Percentiles rank a stretch among this genome's conserved stretches.
phyloP scores from a whole-genome alignment of 2,888 invertebrate species.

The Dichetophora obliterata region DNA sequence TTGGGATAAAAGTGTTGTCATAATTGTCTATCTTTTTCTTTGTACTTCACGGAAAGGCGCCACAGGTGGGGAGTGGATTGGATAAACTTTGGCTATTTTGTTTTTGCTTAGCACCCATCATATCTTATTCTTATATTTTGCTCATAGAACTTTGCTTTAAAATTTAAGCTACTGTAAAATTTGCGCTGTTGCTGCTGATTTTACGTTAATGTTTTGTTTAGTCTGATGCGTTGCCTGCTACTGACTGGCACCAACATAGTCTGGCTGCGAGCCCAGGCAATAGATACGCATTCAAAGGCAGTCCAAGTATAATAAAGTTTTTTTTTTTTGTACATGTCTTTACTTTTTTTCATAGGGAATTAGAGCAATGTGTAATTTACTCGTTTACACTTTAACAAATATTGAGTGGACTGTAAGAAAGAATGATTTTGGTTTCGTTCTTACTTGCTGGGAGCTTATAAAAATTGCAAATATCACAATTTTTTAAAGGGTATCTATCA shows the following conservation, averaged over 20 bases:
- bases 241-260: slow-evolving; percentile 47
- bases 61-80: too few species aligned
- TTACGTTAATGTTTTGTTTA: slow-evolving; percentile 2
- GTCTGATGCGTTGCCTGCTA: slow-evolving; percentile 34
- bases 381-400: too few species aligned
- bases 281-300: slow-evolving; percentile 32
- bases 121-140: background rate
- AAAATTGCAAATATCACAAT: background rate
- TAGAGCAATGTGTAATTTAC: too few species aligned
- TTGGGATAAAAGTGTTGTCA: too few species aligned
- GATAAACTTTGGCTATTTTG: background rate
- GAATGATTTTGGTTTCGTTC: background rate
- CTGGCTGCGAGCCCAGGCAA: slow-evolving; percentile 64
- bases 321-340: slow-evolving; percentile 44
- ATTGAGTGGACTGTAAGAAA: too few species aligned
- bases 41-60: too few species aligned
- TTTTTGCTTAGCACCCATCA: background rate
- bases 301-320: background rate
- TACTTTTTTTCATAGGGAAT: slow-evolving; percentile 42
- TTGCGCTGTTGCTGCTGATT: slow-evolving; percentile 13
- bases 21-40: too few species aligned
- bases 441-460: background rate
- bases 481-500: too few species aligned
- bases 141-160: background rate
- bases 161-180: slow-evolving; percentile 11